Evolutionary conservation across 2,113 vertebrate genomes (phyloP).

Genomic region (Laticauda laticaudata): DNA sequence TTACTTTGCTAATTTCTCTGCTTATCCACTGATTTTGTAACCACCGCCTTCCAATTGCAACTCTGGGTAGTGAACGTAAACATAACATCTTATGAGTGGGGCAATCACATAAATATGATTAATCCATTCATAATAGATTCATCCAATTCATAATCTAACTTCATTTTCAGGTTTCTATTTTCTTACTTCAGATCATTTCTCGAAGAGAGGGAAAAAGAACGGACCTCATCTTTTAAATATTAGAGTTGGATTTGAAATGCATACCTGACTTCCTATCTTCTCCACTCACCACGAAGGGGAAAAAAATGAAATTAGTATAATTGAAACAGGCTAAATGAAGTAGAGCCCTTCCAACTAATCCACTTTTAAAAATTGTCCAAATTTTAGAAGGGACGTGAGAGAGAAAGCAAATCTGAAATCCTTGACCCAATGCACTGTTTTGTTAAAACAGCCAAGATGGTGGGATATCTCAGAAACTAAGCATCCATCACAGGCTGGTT

Average conservation of each 20-base stretch:
- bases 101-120: neutral
- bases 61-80: neutral
- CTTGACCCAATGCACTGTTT: neutral
- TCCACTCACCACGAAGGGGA: neutral
- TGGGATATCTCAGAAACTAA: neutral
- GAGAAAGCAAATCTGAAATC: neutral
- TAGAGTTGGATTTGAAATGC: neutral
- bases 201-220: neutral
- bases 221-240: neutral
- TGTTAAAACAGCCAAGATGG: neutral
- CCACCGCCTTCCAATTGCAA: neutral
- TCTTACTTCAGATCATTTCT: neutral
- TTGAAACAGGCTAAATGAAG: neutral
- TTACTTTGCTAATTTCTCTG: neutral
- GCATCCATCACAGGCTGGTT: neutral
- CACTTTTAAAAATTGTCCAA: neutral
- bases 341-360: neutral
- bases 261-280: neutral
- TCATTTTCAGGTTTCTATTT: neutral
- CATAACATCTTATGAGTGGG: neutral
- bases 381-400: neutral
- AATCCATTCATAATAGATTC: neutral
- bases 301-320: neutral
- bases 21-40: neutral
- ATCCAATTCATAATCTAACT: neutral